A percentile compares a stretch with the other conserved stretches of the same genome.
Conservation (phyloP, 1,140 invertebrate genomes). For the Ditylenchus dipsaci region DNA sequence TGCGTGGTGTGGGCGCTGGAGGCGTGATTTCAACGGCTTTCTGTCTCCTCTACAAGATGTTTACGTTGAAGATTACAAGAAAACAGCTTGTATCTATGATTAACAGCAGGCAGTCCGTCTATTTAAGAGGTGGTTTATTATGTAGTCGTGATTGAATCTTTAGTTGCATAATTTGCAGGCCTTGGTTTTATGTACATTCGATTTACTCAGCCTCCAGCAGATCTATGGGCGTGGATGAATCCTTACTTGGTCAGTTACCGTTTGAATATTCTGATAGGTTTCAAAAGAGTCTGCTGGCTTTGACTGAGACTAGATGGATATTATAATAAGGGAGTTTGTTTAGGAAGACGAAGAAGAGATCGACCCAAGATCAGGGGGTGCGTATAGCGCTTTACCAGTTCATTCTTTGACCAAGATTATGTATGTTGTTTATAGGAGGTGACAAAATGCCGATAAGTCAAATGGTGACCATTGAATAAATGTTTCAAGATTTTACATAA, state of each 20-base stretch:
- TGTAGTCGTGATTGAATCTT: too few relatives aligned
- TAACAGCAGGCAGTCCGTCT: constrained; percentile 90
- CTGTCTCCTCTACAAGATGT: constrained; percentile 95
- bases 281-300: too few relatives aligned
- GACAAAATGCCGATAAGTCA: constrained; percentile 88
- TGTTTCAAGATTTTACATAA: background rate
- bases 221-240: constrained; percentile 93
- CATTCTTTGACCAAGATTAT: too few relatives aligned
- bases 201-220: constrained; percentile 90
- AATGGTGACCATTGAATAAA: constrained; percentile 64
- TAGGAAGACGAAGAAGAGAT: constrained; percentile 68
- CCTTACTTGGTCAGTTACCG: constrained; percentile 80
- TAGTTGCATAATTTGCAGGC: constrained; percentile 60
- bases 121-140: constrained; percentile 68
- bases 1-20: constrained; percentile 92
- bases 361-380: constrained; percentile 93
- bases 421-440: too few relatives aligned
- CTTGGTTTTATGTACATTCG: constrained; percentile 89
- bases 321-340: constrained; percentile 3
- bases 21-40: constrained; percentile 97
- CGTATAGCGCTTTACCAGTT: too few relatives aligned
- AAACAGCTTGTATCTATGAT: constrained; percentile 94
- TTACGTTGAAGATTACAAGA: constrained; percentile 86
- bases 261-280: too few relatives aligned
- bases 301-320: too few relatives aligned